Evolutionary conservation across 2,797 vertebrate genomes (phyloP).

Genomic region (Loris lydekkerianus): DNA sequence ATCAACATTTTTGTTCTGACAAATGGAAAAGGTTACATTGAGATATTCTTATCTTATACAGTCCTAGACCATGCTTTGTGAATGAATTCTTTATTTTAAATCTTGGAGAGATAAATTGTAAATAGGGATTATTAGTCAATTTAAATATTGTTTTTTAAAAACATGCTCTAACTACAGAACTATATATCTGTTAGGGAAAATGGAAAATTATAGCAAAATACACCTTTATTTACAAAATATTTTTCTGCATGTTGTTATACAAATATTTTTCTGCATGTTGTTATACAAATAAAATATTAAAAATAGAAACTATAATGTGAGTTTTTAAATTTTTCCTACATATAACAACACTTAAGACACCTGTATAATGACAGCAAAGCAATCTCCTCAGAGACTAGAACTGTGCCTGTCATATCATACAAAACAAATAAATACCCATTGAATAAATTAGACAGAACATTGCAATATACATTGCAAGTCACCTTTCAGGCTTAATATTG

Average conservation of each 20-base stretch:
- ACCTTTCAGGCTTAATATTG: neutral
- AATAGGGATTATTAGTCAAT: neutral
- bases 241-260: too few species aligned
- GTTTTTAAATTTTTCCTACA: too few species aligned
- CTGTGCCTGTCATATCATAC: neutral
- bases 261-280: too few species aligned
- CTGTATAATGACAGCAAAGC: neutral
- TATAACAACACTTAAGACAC: too few species aligned
- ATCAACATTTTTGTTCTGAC: neutral
- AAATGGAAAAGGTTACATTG: neutral
- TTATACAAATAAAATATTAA: too few species aligned
- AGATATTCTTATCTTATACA: neutral
- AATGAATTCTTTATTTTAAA: constrained; percentile 33
- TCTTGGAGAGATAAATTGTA: constrained; percentile 19
- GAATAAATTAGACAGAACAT: too few species aligned
- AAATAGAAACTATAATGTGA: too few species aligned
- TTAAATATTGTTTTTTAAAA: neutral
- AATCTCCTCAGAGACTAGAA: neutral
- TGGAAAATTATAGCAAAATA: too few species aligned
- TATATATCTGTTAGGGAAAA: too few species aligned
- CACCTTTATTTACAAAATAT: too few species aligned
- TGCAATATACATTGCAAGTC: neutral
- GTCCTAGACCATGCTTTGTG: neutral
- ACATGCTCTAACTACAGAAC: neutral
- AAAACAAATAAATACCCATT: neutral